These are phyloP conservation scores for Drosophila fungiperda DNA, from an alignment of 2,888 invertebrate genomes.

Conservation along the genomic window DNA sequence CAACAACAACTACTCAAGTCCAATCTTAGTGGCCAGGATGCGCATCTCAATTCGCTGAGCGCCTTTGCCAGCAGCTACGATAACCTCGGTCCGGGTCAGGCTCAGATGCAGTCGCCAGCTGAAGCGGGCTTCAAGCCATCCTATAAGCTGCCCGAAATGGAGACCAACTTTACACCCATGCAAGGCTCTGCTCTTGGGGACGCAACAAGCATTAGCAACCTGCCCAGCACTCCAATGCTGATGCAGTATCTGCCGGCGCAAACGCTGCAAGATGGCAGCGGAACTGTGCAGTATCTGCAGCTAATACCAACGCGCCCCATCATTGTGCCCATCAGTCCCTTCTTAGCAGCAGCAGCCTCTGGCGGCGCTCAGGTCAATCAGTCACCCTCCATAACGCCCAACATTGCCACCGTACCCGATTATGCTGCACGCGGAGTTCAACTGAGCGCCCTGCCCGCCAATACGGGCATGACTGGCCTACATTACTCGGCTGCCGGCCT, in stretches of 20 bases:
- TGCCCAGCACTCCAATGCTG: constrained; percentile 80
- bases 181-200: constrained; percentile 51
- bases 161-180: constrained; percentile 83
- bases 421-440: constrained; percentile 59
- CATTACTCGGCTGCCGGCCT: constrained; percentile 66
- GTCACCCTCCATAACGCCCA: constrained; percentile 30
- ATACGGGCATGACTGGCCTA: constrained; percentile 44
- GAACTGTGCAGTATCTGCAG: constrained; percentile 83
- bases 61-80: constrained; percentile 83
- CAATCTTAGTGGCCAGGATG: constrained; percentile 63
- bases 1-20: constrained; percentile 44
- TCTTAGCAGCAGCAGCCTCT: constrained; percentile 47
- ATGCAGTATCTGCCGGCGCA: constrained; percentile 84
- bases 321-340: constrained; percentile 84
- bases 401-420: constrained; percentile 45
- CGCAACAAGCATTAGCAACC: constrained; percentile 41
- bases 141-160: constrained; percentile 81
- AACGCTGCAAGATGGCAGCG: constrained; percentile 72
- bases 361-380: constrained; percentile 10
- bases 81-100: constrained; percentile 43
- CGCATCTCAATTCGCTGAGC: constrained; percentile 81
- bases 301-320: constrained; percentile 84
- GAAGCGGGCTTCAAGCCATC: constrained; percentile 77
- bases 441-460: constrained; percentile 58
- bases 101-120: constrained; percentile 17